Conservation (phyloP, 2,113 vertebrate species). For the Triplophysa tibetana region DNA sequence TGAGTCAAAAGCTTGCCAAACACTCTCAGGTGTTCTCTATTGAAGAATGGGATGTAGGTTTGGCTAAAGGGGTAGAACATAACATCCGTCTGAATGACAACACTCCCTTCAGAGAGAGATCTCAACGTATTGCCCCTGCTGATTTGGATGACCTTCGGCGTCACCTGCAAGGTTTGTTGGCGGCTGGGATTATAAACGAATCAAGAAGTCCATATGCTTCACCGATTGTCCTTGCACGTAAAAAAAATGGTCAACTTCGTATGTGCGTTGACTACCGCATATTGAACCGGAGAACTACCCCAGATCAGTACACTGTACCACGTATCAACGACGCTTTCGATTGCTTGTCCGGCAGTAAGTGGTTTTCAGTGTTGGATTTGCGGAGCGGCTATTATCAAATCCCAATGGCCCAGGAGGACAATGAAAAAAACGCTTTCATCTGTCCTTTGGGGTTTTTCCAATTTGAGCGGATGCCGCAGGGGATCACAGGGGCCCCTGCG, state of each 20-base stretch:
- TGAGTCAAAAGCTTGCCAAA: constrained; percentile 7
- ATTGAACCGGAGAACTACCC: background rate
- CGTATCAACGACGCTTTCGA: background rate
- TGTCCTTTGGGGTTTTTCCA: constrained; percentile 11
- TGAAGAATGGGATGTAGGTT: constrained; percentile 4
- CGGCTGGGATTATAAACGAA: constrained; percentile 6
- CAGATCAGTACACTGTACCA: constrained; percentile 8
- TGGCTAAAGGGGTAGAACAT: constrained; percentile 3
- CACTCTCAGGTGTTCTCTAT: background rate
- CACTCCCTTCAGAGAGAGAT: background rate
- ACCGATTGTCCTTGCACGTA: background rate
- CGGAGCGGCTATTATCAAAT: constrained; percentile 7
- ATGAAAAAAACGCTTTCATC: background rate
- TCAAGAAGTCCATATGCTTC: constrained; percentile 8
- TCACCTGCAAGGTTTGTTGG: constrained; percentile 14
- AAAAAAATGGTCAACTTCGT: background rate
- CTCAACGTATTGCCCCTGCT: constrained; percentile 7
- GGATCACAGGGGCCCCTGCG: constrained; percentile 9
- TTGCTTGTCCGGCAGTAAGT: background rate
- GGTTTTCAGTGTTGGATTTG: constrained; percentile 1
- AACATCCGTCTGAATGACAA: background rate
- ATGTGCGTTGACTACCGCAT: background rate
- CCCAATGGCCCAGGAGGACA: constrained; percentile 4
- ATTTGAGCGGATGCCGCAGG: constrained; percentile 10
- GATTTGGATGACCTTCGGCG: constrained; percentile 8